Conservation (phyloP, 2,888 invertebrate genomes). For the Drosophila robusta region DNA sequence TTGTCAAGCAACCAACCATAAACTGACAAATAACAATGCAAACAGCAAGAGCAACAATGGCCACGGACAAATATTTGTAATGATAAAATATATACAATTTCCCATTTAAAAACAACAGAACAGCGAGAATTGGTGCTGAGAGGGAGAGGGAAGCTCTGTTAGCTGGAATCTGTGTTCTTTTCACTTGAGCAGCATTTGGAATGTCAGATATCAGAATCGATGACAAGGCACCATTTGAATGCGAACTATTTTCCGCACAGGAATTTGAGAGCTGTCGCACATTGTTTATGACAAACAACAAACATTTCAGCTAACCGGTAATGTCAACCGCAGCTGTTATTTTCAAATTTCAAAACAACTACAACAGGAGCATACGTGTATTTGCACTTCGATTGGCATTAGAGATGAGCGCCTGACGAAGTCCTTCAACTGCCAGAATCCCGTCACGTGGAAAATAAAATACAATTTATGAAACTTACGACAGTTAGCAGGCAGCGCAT, state of each 20-base stretch:
- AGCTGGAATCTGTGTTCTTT: background rate
- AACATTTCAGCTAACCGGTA: background rate
- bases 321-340: slow-evolving; percentile 11
- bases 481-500: too few relatives aligned
- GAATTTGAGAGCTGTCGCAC: background rate
- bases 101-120: background rate
- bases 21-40: slow-evolving; percentile 22
- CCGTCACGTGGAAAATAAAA: too few relatives aligned
- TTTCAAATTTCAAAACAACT: background rate
- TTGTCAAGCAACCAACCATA: slow-evolving; percentile 28
- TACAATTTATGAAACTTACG: too few relatives aligned
- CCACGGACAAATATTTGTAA: slow-evolving; percentile 25
- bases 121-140: background rate
- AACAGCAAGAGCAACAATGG: background rate
- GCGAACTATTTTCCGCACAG: background rate
- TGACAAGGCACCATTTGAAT: background rate
- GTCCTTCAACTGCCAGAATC: too few relatives aligned
- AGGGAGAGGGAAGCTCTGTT: background rate
- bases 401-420: too few relatives aligned
- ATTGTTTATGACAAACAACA: slow-evolving; percentile 1
- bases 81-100: slow-evolving; percentile 27
- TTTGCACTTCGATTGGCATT: background rate
- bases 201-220: background rate
- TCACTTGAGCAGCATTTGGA: background rate
- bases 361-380: background rate